phyloP scores from a whole-genome alignment of 2,797 vertebrate genomes.

The Aplochiton taeniatus region DNA sequence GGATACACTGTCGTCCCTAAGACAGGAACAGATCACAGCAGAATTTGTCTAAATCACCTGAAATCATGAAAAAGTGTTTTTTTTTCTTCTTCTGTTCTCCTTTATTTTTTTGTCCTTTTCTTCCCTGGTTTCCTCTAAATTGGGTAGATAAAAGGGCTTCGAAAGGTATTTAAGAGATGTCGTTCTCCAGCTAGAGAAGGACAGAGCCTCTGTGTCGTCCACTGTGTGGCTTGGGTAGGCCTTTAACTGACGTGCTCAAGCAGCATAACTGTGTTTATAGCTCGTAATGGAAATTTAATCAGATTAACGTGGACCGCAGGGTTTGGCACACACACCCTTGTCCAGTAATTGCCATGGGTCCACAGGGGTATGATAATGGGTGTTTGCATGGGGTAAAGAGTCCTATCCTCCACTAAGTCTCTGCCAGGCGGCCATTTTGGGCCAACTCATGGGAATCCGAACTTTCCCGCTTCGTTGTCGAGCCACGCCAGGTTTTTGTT shows the following conservation, averaged over 20 bases:
- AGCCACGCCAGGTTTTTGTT: constrained; percentile 4
- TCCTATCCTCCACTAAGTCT: constrained; percentile 54
- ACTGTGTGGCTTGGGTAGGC: constrained; percentile 67
- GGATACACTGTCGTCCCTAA: constrained; percentile 48
- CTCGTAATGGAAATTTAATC: constrained; percentile 81
- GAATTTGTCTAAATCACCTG: constrained; percentile 29
- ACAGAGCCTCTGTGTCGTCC: constrained; percentile 49
- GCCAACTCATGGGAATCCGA: constrained; percentile 44
- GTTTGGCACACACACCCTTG: constrained; percentile 72
- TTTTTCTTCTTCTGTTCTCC: no score
- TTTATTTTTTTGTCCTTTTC: no score
- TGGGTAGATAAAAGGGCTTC: constrained; percentile 23
- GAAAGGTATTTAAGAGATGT: neutral
- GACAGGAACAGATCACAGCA: constrained; percentile 48
- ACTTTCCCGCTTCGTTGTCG: constrained; percentile 18
- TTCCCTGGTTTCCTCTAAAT: no score
- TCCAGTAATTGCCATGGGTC: constrained; percentile 75
- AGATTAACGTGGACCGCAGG: constrained; percentile 74
- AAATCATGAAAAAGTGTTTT: constrained; percentile 32
- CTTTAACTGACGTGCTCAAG: constrained; percentile 74
- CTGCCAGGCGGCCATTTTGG: constrained; percentile 57
- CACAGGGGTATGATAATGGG: constrained; percentile 68
- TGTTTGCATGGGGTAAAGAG: constrained; percentile 62
- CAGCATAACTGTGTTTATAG: constrained; percentile 79
- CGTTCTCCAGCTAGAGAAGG: constrained; percentile 50